phyloP scores from a whole-genome alignment of 2,797 vertebrate species.

The Nannoperca obscura region DNA sequence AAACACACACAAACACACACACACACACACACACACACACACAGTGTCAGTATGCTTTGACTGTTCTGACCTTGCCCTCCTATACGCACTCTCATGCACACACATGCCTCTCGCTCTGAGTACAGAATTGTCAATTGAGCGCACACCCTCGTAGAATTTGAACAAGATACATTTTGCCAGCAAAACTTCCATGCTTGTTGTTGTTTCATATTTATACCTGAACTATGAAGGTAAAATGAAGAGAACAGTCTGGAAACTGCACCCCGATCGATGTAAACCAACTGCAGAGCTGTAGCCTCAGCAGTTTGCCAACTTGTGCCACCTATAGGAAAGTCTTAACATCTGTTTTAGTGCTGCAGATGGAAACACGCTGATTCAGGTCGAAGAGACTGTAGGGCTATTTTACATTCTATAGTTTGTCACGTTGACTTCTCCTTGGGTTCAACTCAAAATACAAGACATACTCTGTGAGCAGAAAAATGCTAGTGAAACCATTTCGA shows the following conservation, averaged over 20 bases:
- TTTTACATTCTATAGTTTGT: neutral
- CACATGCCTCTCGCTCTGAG: no score
- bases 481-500: neutral
- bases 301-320: constrained; percentile 23
- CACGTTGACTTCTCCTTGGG: neutral
- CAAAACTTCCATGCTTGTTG: neutral
- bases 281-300: constrained; percentile 29
- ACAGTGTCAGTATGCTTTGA: constrained; percentile 17
- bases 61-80: constrained; percentile 37
- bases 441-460: neutral
- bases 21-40: constrained; percentile 2
- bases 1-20: neutral
- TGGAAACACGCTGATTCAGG: neutral
- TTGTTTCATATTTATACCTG: constrained; percentile 35
- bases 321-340: constrained; percentile 5
- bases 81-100: neutral
- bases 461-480: neutral
- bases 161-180: constrained; percentile 18
- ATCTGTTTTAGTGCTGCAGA: constrained; percentile 1
- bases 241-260: constrained; percentile 21
- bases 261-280: neutral
- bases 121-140: neutral
- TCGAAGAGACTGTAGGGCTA: neutral
- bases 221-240: neutral
- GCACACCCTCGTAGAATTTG: neutral